Percentiles rank a stretch among this genome's conserved stretches.
Conservation (phyloP, 2,888 invertebrate genomes). For the Tipula helvola region DNA sequence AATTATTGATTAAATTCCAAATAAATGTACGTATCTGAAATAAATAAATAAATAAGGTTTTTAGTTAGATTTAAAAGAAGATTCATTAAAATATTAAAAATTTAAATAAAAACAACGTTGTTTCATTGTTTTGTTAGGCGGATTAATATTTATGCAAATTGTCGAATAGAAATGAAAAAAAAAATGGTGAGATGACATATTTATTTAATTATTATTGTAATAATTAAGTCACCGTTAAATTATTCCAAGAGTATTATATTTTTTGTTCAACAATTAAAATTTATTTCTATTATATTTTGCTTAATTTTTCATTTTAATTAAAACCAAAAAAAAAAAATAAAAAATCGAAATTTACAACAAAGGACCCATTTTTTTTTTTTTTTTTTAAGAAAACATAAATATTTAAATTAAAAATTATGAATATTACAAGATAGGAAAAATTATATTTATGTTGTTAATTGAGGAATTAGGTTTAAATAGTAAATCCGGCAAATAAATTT, state of each 20-base stretch:
- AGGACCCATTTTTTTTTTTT: neutral
- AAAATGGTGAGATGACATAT: neutral
- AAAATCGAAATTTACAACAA: neutral
- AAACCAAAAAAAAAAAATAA: neutral
- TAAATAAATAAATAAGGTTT: too few relatives aligned
- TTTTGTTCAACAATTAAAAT: neutral
- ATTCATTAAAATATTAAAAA: neutral
- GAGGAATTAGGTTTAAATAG: neutral
- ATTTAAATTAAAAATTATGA: neutral
- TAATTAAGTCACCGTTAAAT: neutral
- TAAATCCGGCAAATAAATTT: too few relatives aligned
- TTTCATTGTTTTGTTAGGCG: neutral
- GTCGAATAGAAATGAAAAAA: neutral
- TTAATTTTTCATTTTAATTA: neutral
- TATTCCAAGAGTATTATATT: neutral
- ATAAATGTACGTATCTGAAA: neutral
- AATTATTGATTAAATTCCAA: neutral
- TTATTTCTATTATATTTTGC: neutral
- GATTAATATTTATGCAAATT: neutral
- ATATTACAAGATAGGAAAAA: neutral
- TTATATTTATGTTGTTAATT: neutral
- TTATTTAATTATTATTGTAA: neutral
- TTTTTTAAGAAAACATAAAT: neutral
- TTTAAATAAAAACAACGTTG: neutral
- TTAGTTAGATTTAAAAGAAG: too few relatives aligned